phyloP scores from a whole-genome alignment of 2,797 vertebrate species.

The Manis pentadactyla region DNA sequence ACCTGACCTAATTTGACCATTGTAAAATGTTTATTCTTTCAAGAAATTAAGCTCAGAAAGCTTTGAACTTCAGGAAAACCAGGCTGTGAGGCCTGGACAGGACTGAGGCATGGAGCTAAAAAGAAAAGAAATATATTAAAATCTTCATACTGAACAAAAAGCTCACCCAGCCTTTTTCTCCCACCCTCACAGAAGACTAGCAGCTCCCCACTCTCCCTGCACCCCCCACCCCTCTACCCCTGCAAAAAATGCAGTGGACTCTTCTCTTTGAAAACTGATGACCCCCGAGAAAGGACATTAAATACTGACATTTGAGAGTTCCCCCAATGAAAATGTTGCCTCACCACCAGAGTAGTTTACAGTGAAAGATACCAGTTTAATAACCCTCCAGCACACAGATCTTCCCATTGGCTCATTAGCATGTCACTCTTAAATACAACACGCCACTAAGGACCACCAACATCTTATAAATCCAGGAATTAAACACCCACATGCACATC shows the following conservation, averaged over 20 bases:
- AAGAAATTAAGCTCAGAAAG: neutral
- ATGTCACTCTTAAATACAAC: neutral
- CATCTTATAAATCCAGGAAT: neutral
- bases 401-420: neutral
- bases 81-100: neutral
- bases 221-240: no score
- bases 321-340: neutral
- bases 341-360: neutral
- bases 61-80: neutral
- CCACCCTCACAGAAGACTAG: neutral
- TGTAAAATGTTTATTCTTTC: neutral
- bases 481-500: neutral
- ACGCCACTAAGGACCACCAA: neutral
- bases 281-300: neutral
- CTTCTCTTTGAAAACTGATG: neutral
- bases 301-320: neutral
- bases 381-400: neutral
- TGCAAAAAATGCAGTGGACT: neutral
- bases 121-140: neutral
- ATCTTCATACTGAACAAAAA: neutral
- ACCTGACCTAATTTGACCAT: neutral
- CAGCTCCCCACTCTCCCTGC: no score
- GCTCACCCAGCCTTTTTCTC: neutral
- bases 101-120: neutral
- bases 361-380: neutral